Conservation (phyloP, 2,113 vertebrate species). For the Mesoclemmys tuberculata region DNA sequence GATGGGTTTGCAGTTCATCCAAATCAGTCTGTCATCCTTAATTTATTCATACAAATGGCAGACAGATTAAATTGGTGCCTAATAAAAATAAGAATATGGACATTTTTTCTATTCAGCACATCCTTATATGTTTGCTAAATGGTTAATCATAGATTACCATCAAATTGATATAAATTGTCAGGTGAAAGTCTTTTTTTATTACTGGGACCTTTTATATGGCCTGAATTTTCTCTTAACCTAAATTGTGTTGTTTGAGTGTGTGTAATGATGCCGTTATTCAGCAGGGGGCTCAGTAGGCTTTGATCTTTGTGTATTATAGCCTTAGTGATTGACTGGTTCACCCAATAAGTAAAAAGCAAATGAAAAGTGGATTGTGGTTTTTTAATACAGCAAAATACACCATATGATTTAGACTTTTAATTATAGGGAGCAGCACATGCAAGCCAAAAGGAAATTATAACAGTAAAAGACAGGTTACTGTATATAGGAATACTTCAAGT, state of each 20-base stretch:
- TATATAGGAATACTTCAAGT: background rate
- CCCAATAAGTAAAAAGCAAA: conserved; percentile 44
- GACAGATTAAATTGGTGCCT: background rate
- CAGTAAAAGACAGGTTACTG: background rate
- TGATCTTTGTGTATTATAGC: background rate
- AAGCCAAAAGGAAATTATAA: conserved; percentile 11
- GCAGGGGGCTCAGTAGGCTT: background rate
- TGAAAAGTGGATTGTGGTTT: conserved; percentile 4
- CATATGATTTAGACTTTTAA: background rate
- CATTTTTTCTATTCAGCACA: background rate
- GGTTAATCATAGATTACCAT: background rate
- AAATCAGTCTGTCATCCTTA: background rate
- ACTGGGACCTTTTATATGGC: background rate
- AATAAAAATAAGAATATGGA: background rate
- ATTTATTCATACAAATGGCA: background rate
- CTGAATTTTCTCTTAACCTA: conserved; percentile 36
- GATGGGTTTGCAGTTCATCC: background rate
- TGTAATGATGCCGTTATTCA: conserved; percentile 9
- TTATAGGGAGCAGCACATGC: background rate
- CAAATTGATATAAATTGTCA: background rate
- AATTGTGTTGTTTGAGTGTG: conserved; percentile 7
- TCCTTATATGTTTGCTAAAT: background rate
- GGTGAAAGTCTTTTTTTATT: background rate
- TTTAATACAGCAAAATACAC: background rate
- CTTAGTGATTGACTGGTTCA: background rate